phyloP scores from a whole-genome alignment of 2,888 invertebrate species.

The Catonia carolina region DNA sequence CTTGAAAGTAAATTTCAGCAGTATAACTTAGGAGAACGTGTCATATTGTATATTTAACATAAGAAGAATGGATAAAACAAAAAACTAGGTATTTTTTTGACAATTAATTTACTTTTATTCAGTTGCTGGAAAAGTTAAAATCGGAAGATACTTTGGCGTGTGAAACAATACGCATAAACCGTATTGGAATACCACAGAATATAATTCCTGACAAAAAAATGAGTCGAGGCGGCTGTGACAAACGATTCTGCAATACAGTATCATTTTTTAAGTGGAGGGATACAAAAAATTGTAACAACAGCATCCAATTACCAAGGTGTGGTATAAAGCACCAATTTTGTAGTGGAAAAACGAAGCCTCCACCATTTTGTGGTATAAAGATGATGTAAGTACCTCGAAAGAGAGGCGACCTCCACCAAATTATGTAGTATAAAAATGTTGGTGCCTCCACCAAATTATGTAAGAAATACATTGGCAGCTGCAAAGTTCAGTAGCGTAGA shows the following conservation, averaged over 20 bases:
- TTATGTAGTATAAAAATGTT: too few species aligned
- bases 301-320: slow-evolving; percentile 26
- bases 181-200: slow-evolving; percentile 20
- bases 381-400: slow-evolving; percentile 2
- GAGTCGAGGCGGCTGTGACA: slow-evolving; percentile 30
- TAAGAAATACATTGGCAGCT: too few species aligned
- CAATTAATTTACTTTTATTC: slow-evolving; percentile 27
- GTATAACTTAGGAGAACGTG: slow-evolving; percentile 23
- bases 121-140: slow-evolving; percentile 23
- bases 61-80: slow-evolving; percentile 14
- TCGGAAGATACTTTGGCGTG: slow-evolving; percentile 23
- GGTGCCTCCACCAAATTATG: too few species aligned
- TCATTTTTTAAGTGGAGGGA: slow-evolving; percentile 27
- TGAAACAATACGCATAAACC: slow-evolving; percentile 22
- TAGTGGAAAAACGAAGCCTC: slow-evolving; percentile 23
- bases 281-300: slow-evolving; percentile 21
- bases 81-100: slow-evolving; percentile 24
- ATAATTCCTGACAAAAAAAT: slow-evolving; percentile 17
- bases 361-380: too few species aligned
- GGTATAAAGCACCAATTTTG: slow-evolving; percentile 28
- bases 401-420: too few species aligned
- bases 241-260: slow-evolving; percentile 21
- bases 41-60: slow-evolving; percentile 25
- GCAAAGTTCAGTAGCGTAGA: too few species aligned
- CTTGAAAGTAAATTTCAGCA: slow-evolving; percentile 26